These are phyloP conservation scores for Aurelia sp. DNA, from an alignment of 30 jellyfish, hydroid and myxozoan genomes.

Conservation along the genomic window DNA sequence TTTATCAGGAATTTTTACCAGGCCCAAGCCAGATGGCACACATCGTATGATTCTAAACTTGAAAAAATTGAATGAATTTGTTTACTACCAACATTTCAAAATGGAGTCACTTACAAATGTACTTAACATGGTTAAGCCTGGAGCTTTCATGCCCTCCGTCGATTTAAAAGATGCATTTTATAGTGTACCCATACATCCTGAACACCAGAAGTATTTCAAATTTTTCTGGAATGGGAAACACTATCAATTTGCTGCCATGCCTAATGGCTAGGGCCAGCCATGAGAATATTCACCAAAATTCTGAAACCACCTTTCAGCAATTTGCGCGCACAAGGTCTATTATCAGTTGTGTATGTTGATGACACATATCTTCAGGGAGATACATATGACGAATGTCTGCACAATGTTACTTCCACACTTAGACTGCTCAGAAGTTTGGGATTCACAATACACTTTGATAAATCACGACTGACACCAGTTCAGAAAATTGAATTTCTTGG, in stretches of 20 bases:
- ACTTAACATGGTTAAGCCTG: not conserved
- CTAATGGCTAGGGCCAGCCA: constrained; percentile 74
- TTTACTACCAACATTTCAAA: constrained; percentile 55
- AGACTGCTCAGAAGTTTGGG: not conserved
- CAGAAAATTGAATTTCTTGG: not conserved
- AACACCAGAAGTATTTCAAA: not conserved
- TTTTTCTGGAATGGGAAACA: not conserved
- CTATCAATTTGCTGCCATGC: constrained; percentile 29
- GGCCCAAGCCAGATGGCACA: constrained; percentile 29
- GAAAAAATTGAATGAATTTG: constrained; percentile 17
- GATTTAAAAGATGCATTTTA: too few relatives aligned
- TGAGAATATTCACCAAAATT: too few relatives aligned
- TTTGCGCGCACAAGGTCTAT: too few relatives aligned
- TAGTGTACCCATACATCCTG: not conserved
- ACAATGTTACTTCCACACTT: too few relatives aligned
- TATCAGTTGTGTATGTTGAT: too few relatives aligned
- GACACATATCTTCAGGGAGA: too few relatives aligned
- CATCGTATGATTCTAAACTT: constrained; percentile 41
- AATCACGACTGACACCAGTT: not conserved
- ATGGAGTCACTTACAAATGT: constrained; percentile 43
- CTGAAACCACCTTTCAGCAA: too few relatives aligned
- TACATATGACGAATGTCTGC: too few relatives aligned
- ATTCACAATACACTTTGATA: not conserved
- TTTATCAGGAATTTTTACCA: constrained; percentile 38
- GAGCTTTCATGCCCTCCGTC: too few relatives aligned